A percentile compares a stretch with the other conserved stretches of the same genome.
Evolutionary conservation across 2,888 invertebrate genomes (phyloP).

Genomic region (Agonopterix subpropinquella): DNA sequence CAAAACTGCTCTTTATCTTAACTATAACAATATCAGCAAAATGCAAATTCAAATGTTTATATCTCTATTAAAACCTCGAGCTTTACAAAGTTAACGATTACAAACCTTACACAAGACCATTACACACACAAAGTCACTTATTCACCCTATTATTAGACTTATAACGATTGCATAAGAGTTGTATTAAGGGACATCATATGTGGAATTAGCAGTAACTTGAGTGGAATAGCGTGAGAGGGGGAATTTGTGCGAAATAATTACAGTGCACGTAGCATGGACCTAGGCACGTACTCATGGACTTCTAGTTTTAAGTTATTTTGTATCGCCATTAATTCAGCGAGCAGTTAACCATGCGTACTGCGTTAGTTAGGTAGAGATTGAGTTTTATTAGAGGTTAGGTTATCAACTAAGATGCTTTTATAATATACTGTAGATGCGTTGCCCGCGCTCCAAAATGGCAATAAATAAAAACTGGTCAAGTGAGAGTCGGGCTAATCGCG

Average conservation of each 20-base stretch:
- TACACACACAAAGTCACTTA: too few species aligned
- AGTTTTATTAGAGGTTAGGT: too few species aligned
- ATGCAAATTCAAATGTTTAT: conserved; percentile 5
- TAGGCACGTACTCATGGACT: conserved; percentile 19
- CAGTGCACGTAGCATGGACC: conserved; percentile 16
- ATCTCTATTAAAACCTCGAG: conserved; percentile 4
- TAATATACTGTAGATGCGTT: too few species aligned
- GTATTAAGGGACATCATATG: too few species aligned
- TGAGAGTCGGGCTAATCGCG: too few species aligned
- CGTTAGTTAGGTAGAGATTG: not conserved
- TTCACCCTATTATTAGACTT: too few species aligned
- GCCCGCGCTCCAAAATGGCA: too few species aligned
- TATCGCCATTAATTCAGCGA: conserved; percentile 17
- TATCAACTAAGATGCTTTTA: too few species aligned
- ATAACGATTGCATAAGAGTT: too few species aligned
- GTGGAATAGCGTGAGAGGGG: conserved; percentile 29
- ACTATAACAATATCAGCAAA: conserved; percentile 3
- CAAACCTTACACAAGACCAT: not conserved
- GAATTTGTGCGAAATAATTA: conserved; percentile 43
- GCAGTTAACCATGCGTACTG: conserved; percentile 2
- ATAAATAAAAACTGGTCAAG: too few species aligned
- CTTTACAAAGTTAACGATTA: not conserved
- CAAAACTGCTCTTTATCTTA: not conserved
- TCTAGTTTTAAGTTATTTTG: conserved; percentile 27
- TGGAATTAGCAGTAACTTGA: conserved; percentile 1